Conservation (phyloP, 2,888 invertebrate genomes). For the Anthrax anthrax region DNA sequence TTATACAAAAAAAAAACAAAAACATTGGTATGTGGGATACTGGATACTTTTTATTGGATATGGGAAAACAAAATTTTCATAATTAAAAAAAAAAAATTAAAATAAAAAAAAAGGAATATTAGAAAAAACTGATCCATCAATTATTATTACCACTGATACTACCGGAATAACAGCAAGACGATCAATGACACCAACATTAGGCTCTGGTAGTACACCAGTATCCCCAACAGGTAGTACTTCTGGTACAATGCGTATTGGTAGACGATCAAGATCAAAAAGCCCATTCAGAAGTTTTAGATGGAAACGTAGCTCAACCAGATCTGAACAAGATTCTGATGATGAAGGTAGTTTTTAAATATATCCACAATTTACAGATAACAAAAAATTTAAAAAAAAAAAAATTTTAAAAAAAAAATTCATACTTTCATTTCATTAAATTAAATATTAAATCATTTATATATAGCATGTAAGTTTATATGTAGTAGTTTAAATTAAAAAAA, state of each 20-base stretch:
- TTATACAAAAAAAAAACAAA: too few relatives aligned
- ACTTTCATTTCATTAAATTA: too few relatives aligned
- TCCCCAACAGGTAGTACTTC: slow-evolving; percentile 25
- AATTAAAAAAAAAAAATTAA: neutral
- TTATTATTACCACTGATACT: neutral
- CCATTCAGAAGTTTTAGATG: slow-evolving; percentile 88
- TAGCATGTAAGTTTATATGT: neutral
- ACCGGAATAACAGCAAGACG: slow-evolving; percentile 7
- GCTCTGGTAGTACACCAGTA: slow-evolving; percentile 7
- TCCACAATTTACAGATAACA: neutral
- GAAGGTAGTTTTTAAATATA: slow-evolving; percentile 37
- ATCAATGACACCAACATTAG: slow-evolving; percentile 6
- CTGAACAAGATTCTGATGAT: slow-evolving; percentile 64
- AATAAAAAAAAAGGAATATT: neutral
- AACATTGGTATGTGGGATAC: neutral
- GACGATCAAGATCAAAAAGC: slow-evolving; percentile 71
- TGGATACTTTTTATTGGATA: neutral
- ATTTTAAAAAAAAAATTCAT: neutral
- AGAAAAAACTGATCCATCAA: slow-evolving; percentile 1
- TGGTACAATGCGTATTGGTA: slow-evolving; percentile 31
- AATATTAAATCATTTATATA: neutral
- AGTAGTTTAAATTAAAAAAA: neutral
- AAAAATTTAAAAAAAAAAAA: neutral
- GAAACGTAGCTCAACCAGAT: slow-evolving; percentile 57
- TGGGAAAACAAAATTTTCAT: neutral